phyloP scores from a whole-genome alignment of 2,797 vertebrate species.

The Acipenser transmontanus region DNA sequence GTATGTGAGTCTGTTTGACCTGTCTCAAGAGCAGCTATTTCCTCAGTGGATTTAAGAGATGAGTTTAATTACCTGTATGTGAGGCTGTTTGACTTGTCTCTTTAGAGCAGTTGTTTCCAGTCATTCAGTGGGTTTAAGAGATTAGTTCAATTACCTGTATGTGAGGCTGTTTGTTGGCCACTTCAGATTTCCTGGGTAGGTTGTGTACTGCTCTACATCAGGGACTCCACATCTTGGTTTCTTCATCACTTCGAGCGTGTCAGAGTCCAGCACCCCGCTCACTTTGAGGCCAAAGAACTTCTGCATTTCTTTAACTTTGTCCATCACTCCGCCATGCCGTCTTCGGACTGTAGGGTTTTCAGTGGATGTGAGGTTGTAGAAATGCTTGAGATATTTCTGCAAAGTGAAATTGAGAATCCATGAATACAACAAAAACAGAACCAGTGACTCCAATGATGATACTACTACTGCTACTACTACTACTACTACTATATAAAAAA shows the following conservation, averaged over 20 bases:
- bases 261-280: conserved; percentile 63
- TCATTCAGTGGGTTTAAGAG: too few relatives aligned
- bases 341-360: neutral
- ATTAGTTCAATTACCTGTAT: conserved; percentile 69
- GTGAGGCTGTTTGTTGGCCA: conserved; percentile 73
- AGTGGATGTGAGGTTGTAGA: conserved; percentile 60
- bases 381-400: conserved; percentile 73
- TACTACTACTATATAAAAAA: too few relatives aligned
- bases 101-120: neutral
- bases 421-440: too few relatives aligned
- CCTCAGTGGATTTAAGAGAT: too few relatives aligned
- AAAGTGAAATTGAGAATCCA: neutral
- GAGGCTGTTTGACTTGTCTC: accelerated
- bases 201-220: conserved; percentile 60
- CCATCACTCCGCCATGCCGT: conserved; percentile 12
- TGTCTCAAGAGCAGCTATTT: too few relatives aligned
- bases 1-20: too few relatives aligned
- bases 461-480: neutral
- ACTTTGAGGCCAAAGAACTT: conserved; percentile 69
- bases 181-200: conserved; percentile 46
- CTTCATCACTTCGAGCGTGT: conserved; percentile 76
- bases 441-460: neutral
- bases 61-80: too few relatives aligned
- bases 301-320: conserved; percentile 83
- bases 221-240: conserved; percentile 81